Conservation (phyloP, 2,113 vertebrate genomes). For the Nesogale talazaci region DNA sequence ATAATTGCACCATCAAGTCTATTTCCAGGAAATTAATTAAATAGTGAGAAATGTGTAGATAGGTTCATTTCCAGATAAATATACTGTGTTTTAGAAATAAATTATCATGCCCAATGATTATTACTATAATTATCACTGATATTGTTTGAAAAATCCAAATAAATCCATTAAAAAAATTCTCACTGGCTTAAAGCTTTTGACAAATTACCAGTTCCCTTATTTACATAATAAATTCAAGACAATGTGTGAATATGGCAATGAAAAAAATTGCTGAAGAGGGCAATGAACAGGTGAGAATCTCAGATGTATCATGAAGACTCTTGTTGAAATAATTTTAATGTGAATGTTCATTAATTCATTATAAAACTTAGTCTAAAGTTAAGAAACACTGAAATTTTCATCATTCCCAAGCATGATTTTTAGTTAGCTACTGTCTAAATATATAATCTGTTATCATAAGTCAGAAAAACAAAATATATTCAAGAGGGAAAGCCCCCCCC, state of each 20-base stretch:
- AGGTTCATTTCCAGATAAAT: constrained; percentile 67
- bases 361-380: neutral
- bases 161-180: constrained; percentile 49
- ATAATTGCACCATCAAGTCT: constrained; percentile 63
- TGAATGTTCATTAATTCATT: constrained; percentile 52
- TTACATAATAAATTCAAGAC: constrained; percentile 75
- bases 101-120: constrained; percentile 62
- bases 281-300: constrained; percentile 31
- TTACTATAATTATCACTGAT: constrained; percentile 15
- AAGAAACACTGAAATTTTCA: neutral
- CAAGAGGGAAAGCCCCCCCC: too few species aligned
- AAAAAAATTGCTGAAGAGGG: constrained; percentile 47
- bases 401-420: neutral
- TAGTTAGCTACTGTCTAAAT: constrained; percentile 37
- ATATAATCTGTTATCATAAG: neutral
- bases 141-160: constrained; percentile 58
- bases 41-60: constrained; percentile 50
- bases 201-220: constrained; percentile 57
- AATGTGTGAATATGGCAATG: constrained; percentile 39
- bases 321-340: constrained; percentile 43
- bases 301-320: neutral
- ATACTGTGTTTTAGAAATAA: constrained; percentile 65
- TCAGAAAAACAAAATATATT: neutral
- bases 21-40: constrained; percentile 76
- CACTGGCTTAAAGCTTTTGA: constrained; percentile 53